Percentiles rank a stretch among this genome's conserved stretches.
These are phyloP conservation scores for Hylaea fasciaria DNA, from an alignment of 2,888 invertebrate species.

Conservation along the genomic window DNA sequence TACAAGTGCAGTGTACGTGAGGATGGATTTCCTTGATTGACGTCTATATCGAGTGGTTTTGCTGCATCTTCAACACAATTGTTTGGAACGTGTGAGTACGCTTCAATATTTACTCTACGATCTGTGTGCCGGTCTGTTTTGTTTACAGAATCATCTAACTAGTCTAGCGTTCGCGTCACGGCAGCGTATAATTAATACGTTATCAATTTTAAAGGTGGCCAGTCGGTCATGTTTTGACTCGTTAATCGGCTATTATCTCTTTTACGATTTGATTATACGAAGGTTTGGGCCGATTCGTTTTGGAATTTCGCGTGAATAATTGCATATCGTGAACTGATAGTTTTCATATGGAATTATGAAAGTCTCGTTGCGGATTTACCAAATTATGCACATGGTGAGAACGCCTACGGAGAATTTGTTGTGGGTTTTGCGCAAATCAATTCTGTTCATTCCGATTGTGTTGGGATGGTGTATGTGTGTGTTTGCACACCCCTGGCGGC, in stretches of 20 bases:
- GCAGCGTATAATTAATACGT: conserved; percentile 14
- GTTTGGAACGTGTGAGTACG: conserved; percentile 58
- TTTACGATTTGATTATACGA: conserved; percentile 23
- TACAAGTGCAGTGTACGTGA: conserved; percentile 69
- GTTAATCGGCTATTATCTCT: conserved; percentile 19
- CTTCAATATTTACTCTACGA: conserved; percentile 53
- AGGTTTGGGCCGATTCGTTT: conserved; percentile 19
- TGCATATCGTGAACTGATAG: conserved; percentile 12
- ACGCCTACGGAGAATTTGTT: conserved; percentile 24
- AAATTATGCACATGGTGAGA: conserved; percentile 26
- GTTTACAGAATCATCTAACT: conserved; percentile 46
- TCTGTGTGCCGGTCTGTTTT: conserved; percentile 46
- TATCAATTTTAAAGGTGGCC: conserved; percentile 28
- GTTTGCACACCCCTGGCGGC: conserved; percentile 50
- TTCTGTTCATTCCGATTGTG: conserved; percentile 51
- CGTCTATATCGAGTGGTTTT: conserved; percentile 60
- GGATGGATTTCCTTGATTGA: conserved; percentile 75
- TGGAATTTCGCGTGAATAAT: conserved; percentile 24
- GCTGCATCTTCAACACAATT: conserved; percentile 57
- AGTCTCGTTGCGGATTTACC: conserved; percentile 31
- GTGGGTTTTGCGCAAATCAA: conserved; percentile 51
- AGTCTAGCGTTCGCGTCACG: neutral
- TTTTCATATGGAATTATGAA: conserved; percentile 13
- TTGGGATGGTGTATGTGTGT: conserved; percentile 54
- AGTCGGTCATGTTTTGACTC: conserved; percentile 21